Conservation (phyloP, 2,113 vertebrate species). For the Onychorhynchus coronatus region DNA sequence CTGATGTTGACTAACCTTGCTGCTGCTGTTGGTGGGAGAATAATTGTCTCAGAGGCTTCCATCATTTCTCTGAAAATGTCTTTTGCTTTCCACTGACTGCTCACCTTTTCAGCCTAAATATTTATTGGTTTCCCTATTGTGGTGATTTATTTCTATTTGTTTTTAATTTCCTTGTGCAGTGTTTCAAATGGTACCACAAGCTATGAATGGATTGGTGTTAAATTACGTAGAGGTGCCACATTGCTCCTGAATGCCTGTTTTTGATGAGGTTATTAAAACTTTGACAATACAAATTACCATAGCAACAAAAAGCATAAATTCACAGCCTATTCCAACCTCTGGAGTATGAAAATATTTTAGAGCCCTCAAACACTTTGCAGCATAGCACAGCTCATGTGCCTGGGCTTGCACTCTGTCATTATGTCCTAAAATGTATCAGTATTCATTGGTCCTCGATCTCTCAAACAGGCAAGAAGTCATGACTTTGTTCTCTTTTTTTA, state of each 20-base stretch:
- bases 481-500: not conserved
- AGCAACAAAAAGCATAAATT: constrained; percentile 45
- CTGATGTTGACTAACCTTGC: not conserved
- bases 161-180: constrained; percentile 51
- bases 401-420: not conserved
- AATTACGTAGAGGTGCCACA: constrained; percentile 5
- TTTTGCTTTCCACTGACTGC: not conserved
- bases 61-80: constrained; percentile 24
- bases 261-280: constrained; percentile 64
- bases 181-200: constrained; percentile 16
- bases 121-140: not conserved
- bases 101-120: constrained; percentile 28
- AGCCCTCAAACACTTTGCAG: not conserved
- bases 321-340: not conserved
- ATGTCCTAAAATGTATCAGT: not conserved
- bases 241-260: constrained; percentile 10
- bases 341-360: not conserved
- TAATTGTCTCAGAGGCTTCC: not conserved
- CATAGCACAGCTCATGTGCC: not conserved
- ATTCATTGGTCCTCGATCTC: not conserved
- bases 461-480: not conserved
- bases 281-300: constrained; percentile 56
- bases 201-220: constrained; percentile 11
- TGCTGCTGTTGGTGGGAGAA: not conserved
- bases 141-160: constrained; percentile 55